Evolutionary conservation across 1,140 invertebrate genomes (phyloP), one percentile per base, ranked within the genome.

Genomic region (Streblospio benedicti): DNA sequence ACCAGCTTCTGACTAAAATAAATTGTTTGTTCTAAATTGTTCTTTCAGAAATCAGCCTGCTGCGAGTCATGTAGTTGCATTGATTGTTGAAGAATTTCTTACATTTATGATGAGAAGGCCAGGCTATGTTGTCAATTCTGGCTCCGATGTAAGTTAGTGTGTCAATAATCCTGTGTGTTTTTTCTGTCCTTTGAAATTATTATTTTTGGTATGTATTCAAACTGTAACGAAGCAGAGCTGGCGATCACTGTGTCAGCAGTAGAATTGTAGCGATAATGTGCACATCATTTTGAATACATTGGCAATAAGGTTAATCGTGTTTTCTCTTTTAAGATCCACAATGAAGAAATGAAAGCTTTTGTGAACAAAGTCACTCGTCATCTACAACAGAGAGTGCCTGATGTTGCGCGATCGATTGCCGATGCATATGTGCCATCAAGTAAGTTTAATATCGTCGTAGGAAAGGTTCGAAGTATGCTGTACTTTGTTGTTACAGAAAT

Each of bases 1-100:
- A 52, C 32, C 14, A 6, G 14, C 9, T 44, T 44, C 16, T 9
- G 16, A 43, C n/a, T 45, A 32, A 2, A 50, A 41, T 4, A 38
- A 9, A 32, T 28, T 27, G 44, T 18, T n/a, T 27, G 9, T 33
- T 14, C 18, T 28, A 38, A 31, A 43, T 30, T 50, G 35, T 49
- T 1, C 51, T 27, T 47, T 18, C 61, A 76, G 74, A 57, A 60
- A 65, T 44, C 71, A 76, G 45, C 74, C 75, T n/a, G 71, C 75
- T 4, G 33, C 69, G 12, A 70, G 68, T 25, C 64, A 69, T 47
- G 60, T 72, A 49, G 71, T 76, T 6, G 71, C 72, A 1, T 62
- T 70, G 27, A 56, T 76, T 32, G 74, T 76, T 38, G 74, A 76
- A 54, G 71, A 76, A 59, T 76, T 64, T 45, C 61, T 73, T 9